A percentile compares a stretch with the other conserved stretches of the same genome.
Conservation (phyloP, 1,140 invertebrate species). For the Drosophila aff. region DNA sequence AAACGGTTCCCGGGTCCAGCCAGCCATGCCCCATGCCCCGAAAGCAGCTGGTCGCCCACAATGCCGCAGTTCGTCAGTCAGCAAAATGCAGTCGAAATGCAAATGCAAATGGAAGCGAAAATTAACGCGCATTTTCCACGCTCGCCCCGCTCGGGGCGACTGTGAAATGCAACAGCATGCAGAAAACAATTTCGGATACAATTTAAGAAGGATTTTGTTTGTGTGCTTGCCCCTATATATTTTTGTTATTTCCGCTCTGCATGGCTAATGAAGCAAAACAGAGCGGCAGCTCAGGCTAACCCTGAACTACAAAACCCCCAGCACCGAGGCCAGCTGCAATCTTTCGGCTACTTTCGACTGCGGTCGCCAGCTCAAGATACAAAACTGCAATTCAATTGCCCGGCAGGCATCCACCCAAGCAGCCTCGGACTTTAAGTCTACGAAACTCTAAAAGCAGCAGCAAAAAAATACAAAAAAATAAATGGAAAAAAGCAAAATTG, state of each 20-base stretch:
- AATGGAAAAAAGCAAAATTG: slow-evolving; percentile 55
- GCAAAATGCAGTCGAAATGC: slow-evolving; percentile 26
- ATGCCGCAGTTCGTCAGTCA: slow-evolving; percentile 46
- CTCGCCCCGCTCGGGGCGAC: slow-evolving; percentile 13
- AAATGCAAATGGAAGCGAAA: slow-evolving; percentile 70
- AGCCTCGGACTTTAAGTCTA: slow-evolving; percentile 47
- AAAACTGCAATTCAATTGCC: slow-evolving; percentile 49
- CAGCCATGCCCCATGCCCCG: slow-evolving; percentile 16
- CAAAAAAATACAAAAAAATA: slow-evolving; percentile 6
- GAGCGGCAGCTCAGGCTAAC: slow-evolving; percentile 4
- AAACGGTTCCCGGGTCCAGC: slow-evolving; percentile 50
- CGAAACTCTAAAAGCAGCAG: slow-evolving; percentile 9
- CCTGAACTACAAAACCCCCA: slow-evolving; percentile 21
- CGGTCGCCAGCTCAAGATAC: slow-evolving; percentile 37
- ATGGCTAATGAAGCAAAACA: slow-evolving; percentile 67
- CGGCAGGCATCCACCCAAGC: slow-evolving; percentile 14
- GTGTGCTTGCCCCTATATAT: slow-evolving; percentile 17
- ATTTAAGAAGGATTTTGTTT: slow-evolving; percentile 43
- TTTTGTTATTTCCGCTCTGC: slow-evolving; percentile 42
- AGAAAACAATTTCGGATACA: slow-evolving; percentile 42
- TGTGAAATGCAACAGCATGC: slow-evolving; percentile 3
- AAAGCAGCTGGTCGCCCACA: slow-evolving; percentile 8
- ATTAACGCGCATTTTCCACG: slow-evolving; percentile 48
- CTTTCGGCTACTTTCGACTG: slow-evolving; percentile 35
- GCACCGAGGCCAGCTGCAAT: slow-evolving; percentile 22